These are phyloP conservation scores for Microchirus variegatus DNA, from an alignment of 2,797 vertebrate species.

Conservation along the genomic window DNA sequence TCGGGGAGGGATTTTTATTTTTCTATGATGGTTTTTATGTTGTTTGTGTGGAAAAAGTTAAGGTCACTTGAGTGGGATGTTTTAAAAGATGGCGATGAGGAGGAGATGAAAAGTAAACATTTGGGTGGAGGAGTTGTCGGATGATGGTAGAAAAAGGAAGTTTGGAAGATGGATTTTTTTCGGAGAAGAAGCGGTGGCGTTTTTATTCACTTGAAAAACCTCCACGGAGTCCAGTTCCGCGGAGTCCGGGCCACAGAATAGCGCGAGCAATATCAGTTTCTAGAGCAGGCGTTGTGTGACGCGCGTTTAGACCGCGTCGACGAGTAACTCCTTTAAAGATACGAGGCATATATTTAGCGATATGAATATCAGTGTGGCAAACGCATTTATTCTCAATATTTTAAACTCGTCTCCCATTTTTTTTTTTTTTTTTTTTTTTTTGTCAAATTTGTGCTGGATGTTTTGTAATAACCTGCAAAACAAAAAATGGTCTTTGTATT, in stretches of 20 bases:
- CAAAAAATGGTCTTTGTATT: slow-evolving; percentile 87
- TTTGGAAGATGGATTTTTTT: slow-evolving; percentile 12
- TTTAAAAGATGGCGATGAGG: slow-evolving; percentile 38
- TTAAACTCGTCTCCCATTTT: slow-evolving; percentile 72
- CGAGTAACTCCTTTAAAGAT: slow-evolving; percentile 68
- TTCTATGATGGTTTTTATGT: slow-evolving; percentile 73
- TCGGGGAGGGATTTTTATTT: slow-evolving; percentile 83
- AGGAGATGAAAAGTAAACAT: slow-evolving; percentile 21
- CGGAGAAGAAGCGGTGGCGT: slow-evolving; percentile 33
- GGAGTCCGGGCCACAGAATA: slow-evolving; percentile 67
- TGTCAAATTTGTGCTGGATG: slow-evolving; percentile 84
- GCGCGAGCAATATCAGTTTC: slow-evolving; percentile 70
- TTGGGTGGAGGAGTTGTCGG: slow-evolving; percentile 14
- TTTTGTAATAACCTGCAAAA: slow-evolving; percentile 84
- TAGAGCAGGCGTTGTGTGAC: slow-evolving; percentile 66
- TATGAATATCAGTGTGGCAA: slow-evolving; percentile 77
- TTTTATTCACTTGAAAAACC: slow-evolving; percentile 71
- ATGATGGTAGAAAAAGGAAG: slow-evolving; percentile 66
- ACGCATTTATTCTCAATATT: slow-evolving; percentile 81
- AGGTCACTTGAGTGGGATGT: slow-evolving; percentile 47
- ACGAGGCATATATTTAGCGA: slow-evolving; percentile 78
- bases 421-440: too few species aligned
- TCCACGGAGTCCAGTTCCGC: slow-evolving; percentile 47
- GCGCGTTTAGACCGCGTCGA: slow-evolving; percentile 63
- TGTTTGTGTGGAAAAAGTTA: slow-evolving; percentile 63